These are phyloP conservation scores for Xylota segnis DNA, from an alignment of 2,888 invertebrate genomes.

Conservation along the genomic window DNA sequence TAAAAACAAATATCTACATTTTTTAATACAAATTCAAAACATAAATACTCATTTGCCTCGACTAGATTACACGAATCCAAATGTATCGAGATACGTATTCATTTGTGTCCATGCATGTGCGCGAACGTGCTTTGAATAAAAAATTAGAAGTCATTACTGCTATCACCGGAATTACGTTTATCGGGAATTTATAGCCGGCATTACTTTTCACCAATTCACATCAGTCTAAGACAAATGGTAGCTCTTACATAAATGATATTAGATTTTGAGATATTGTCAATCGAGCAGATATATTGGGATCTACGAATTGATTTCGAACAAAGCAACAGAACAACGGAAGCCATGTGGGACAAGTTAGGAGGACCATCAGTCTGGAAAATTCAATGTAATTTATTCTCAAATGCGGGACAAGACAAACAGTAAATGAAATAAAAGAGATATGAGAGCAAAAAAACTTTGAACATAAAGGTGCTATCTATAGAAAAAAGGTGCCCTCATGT, in stretches of 20 bases:
- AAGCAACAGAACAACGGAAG: neutral
- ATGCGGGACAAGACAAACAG: neutral
- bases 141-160: conserved; percentile 9
- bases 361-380: neutral
- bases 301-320: neutral
- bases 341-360: neutral
- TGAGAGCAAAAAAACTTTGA: neutral
- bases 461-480: neutral
- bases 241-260: neutral
- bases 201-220: conserved; percentile 2
- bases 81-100: neutral
- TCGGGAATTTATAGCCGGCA: neutral
- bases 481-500: neutral
- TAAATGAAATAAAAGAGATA: neutral
- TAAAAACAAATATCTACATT: neutral
- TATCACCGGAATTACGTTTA: neutral
- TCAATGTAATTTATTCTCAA: neutral
- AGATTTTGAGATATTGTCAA: conserved; percentile 3
- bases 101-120: neutral
- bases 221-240: conserved; percentile 10
- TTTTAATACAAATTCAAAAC: conserved; percentile 4
- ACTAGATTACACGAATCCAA: neutral
- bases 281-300: neutral
- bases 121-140: neutral
- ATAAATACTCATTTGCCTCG: neutral